Base-by-base conservation (phyloP, 64 coral and sea anemone species). In the Exaiptasia diaphana region DNA sequence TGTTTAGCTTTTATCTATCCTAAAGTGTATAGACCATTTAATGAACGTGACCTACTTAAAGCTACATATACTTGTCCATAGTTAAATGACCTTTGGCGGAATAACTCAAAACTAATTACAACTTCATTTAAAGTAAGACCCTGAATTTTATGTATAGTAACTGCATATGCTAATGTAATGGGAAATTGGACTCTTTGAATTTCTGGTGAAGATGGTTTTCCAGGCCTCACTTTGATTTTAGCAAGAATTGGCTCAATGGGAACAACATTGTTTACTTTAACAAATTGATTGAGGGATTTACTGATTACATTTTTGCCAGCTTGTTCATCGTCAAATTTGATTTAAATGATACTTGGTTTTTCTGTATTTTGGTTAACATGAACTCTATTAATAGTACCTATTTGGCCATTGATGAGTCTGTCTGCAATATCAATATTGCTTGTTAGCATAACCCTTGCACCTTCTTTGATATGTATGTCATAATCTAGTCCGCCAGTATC, bases 341-440 rank as follows among this genome's bases (percentile, higher is more conserved):
- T n/a, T n/a, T n/a, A n/a, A n/a, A n/a, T n/a, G n/a, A n/a, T n/a
- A n/a, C n/a, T n/a, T n/a, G n/a, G 52, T 28, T 55, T 78, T 5
- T 58, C 10, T 46, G 50, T 37, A 3, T 26, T 33, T 61, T 58
- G 22, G 38, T 40, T 61, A 8, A 78, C 53, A 1, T 13, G 5
- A n/a, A 78, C 59, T 59, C 14, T 57, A 0, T 4, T 18, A 5
- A 78, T 35, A 78, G 52, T 83, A 22, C 80, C 81, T 27, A 74
- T 73, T 68, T 84, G 81, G 26, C 81, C 81, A 84, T 84, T 84
- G 24, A 84, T 73, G 1, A 78, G 12, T 39, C 75, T 78, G 18
- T 78, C 75, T n/a, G 54, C 7, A 17, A 78, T 78, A 7, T 78
- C 53, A 60, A 78, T 58, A 61, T 78, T 78, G 33, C 0, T 41